A percentile compares a stretch with the other conserved stretches of the same genome.
Conservation (phyloP, 2,888 invertebrate genomes). For the Lacanobia oleracea region DNA sequence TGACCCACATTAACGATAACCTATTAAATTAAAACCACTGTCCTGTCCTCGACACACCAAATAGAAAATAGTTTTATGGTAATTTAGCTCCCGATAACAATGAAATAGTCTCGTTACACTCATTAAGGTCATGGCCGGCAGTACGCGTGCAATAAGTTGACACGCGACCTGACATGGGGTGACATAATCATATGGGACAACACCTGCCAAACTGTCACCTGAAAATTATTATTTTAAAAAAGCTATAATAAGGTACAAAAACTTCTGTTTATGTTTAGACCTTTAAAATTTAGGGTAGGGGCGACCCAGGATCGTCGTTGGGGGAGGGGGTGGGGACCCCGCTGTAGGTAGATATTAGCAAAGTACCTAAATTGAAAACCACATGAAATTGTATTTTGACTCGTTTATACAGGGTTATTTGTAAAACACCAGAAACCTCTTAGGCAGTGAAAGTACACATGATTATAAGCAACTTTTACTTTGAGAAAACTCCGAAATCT, state of each 20-base stretch:
- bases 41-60: conserved; percentile 21
- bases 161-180: conserved; percentile 60
- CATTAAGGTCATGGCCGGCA: conserved; percentile 73
- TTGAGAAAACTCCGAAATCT: too few species aligned
- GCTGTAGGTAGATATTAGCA: too few species aligned
- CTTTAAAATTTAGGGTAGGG: background rate
- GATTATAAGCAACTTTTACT: too few species aligned
- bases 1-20: conserved; percentile 11
- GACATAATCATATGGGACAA: conserved; percentile 42
- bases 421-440: too few species aligned
- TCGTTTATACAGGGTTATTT: too few species aligned
- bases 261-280: background rate
- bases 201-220: conserved; percentile 47
- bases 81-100: conserved; percentile 28
- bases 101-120: conserved; percentile 47
- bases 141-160: conserved; percentile 73
- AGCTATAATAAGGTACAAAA: conserved; percentile 20
- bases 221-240: conserved; percentile 13
- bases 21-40: background rate
- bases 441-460: too few species aligned
- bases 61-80: conserved; percentile 27
- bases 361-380: too few species aligned
- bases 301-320: too few species aligned
- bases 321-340: too few species aligned
- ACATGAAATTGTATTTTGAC: too few species aligned